Base-by-base conservation (phyloP, 2,113 vertebrate genomes). In the Ceuthmochares aereus region DNA sequence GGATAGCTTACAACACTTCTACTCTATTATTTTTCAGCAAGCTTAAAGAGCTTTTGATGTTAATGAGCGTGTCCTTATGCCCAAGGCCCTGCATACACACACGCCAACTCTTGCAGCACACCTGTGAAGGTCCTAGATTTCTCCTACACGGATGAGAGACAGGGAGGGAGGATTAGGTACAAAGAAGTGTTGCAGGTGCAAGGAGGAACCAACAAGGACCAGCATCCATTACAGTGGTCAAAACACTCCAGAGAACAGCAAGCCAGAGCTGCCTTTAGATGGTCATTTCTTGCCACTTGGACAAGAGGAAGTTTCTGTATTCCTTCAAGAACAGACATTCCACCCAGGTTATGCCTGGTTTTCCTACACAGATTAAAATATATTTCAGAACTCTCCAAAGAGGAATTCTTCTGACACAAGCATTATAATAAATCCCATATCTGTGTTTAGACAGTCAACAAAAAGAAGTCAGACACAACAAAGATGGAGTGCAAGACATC, bases 11-110 rank as follows among this genome's bases (percentile, higher is more conserved):
- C 15, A 5, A 76, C 30, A 85, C 49, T 54, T 34, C 51, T 55
- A 45, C 56, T 67, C 69, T 72, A 63, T 55, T 75, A 95, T 62
- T 91, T 94, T 95, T 76, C 89, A 87, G 78, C 0, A 2, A 76
- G 29, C 55, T 83, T 51, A 66, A 90, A 87, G 70, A 85, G 59
- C 21, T 89, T 95, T 94, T 96, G 75, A 90, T 74, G 58, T 83
- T 87, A 94, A 94, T 22, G 10, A 91, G 37, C 13, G 63, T 7
- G 14, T 45, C 40, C 63, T 60, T 52, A 40, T 27, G 51, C 52
- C 76, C 27, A 58, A 68, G 54, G 30, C 49, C n/a, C 21, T 79
- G 62, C 13, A 15, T 29, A 84, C 36, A 80, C 49, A 68, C 49
- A 68, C 12, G 37, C 23, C 6, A 9, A 70, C 25, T 40, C 64